A percentile compares a stretch with the other conserved stretches of the same genome.
Conservation (phyloP, 2,113 vertebrate genomes). For the Thermophis baileyi region DNA sequence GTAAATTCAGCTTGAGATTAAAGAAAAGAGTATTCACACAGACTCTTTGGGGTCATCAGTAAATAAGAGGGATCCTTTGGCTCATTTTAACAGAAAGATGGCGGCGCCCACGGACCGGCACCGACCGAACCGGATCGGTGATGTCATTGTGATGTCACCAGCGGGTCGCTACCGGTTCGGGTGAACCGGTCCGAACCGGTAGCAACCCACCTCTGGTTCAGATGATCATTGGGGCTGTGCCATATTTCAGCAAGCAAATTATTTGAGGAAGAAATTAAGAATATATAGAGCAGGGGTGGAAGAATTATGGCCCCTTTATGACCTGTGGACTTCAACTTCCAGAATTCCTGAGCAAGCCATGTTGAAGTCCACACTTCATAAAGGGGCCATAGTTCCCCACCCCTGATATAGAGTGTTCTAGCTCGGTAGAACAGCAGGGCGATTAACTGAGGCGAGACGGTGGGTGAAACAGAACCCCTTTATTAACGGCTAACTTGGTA, state of each 20-base stretch:
- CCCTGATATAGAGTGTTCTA: neutral
- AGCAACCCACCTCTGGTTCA: too few species aligned
- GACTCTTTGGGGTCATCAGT: neutral
- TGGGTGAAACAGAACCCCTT: too few species aligned
- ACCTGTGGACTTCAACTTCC: neutral
- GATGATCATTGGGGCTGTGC: neutral
- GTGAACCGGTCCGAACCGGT: too few species aligned
- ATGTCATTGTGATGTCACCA: too few species aligned
- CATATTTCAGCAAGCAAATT: conserved; percentile 5
- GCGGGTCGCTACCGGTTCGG: too few species aligned
- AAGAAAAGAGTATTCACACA: neutral
- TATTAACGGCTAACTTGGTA: too few species aligned
- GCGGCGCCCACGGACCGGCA: too few species aligned
- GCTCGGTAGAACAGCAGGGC: too few species aligned
- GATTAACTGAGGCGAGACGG: too few species aligned
- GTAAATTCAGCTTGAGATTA: conserved; percentile 33
- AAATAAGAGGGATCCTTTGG: neutral
- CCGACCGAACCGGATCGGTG: too few species aligned
- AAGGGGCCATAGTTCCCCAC: too few species aligned
- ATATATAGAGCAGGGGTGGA: neutral
- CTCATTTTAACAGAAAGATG: neutral
- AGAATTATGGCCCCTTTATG: neutral
- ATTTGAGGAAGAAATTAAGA: neutral
- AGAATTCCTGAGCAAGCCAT: neutral
- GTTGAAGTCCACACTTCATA: too few species aligned